Evolutionary conservation across 2,113 vertebrate genomes (phyloP).

Genomic region (Notiomystis cincta): DNA sequence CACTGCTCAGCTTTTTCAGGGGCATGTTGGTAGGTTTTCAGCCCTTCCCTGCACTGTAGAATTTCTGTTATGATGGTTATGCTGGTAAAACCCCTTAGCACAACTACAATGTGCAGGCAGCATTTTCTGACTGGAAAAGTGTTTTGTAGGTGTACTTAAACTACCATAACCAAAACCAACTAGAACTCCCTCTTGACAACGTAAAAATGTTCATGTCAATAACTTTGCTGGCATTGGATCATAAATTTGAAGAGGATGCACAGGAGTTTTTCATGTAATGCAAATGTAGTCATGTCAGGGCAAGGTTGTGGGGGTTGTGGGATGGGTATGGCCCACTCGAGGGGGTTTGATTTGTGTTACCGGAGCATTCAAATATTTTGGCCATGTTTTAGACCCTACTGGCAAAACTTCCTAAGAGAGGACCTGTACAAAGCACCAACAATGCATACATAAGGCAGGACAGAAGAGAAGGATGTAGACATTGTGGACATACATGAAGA

Average conservation of each 20-base stretch:
- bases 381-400: not conserved
- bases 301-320: accelerated
- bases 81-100: not conserved
- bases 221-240: not conserved
- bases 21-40: not conserved
- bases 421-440: not conserved
- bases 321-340: not conserved
- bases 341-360: not conserved
- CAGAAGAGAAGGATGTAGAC: not conserved
- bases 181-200: not conserved
- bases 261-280: not conserved
- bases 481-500: not conserved
- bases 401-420: not conserved
- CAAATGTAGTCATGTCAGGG: not conserved
- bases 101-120: not conserved
- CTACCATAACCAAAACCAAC: not conserved
- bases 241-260: not conserved
- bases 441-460: accelerated
- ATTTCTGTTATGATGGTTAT: not conserved
- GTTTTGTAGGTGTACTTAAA: not conserved
- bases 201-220: not conserved
- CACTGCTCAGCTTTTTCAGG: not conserved
- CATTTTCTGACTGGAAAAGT: not conserved
- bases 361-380: not conserved
- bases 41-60: not conserved